phyloP scores from a whole-genome alignment of 2,113 vertebrate genomes.

The Odobenus rosmarus region DNA sequence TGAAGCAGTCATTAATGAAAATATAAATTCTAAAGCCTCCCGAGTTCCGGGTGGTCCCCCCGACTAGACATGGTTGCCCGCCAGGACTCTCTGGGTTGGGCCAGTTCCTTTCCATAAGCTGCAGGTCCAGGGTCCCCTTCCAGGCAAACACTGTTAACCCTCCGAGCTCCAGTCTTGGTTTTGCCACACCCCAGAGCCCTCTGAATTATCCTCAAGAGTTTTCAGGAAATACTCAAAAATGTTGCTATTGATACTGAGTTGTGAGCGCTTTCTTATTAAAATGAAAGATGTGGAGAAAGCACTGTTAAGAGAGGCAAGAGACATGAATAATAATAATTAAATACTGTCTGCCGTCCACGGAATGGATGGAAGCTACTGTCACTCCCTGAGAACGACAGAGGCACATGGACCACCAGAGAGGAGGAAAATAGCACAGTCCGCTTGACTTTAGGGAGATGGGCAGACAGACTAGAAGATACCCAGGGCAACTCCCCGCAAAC shows the following conservation, averaged over 20 bases:
- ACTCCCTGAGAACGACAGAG: neutral
- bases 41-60: neutral
- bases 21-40: conserved; percentile 43
- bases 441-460: neutral
- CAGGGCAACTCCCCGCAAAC: neutral
- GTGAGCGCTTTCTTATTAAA: neutral
- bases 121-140: neutral
- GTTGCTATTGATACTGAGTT: neutral
- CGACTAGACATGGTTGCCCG: neutral
- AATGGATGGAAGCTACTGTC: neutral
- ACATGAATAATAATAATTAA: neutral
- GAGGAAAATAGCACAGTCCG: no score
- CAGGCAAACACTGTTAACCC: neutral
- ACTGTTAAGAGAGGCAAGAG: neutral
- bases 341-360: neutral
- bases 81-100: neutral
- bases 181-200: neutral
- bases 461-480: neutral
- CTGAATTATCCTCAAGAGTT: neutral
- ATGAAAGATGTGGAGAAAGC: neutral
- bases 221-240: neutral
- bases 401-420: no score
- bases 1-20: conserved; percentile 68
- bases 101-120: neutral
- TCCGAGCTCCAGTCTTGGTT: neutral